Evolutionary conservation across 2,888 invertebrate genomes (phyloP), one percentile per base, ranked within the genome.

Genomic region (Cyclophora punctaria): DNA sequence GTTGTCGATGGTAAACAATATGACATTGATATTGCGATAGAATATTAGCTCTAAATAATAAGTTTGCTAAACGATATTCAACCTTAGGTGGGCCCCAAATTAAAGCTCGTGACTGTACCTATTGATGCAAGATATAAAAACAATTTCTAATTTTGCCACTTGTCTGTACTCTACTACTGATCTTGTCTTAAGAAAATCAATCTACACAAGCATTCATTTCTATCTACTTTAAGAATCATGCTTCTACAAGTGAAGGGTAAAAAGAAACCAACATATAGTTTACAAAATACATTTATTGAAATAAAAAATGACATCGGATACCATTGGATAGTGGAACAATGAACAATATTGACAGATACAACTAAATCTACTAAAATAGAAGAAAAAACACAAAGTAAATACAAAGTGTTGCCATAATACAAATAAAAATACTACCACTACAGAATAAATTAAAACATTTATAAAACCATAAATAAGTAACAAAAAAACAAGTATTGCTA

Each of bases 281-380:
- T 71, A 71, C 60, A 70, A 74, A 80, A 84, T 83, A 86, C 83
- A 80, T 87, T 88, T 88, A 88, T 87, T 88, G 87, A 87, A 88
- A 88, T 84, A 85, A 85, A 80, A 81, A 87, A 87, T 87, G 88
- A 88, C 88, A 86, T 83, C 51, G 80, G 83, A 79, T 69, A 63
- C 69, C 63, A 73, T 78, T 75, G 85, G 85, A 79, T 69, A 66
- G 64, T 79, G 80, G 83, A 80, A 49, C 48, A 64, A 85, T 80
- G 82, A 79, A 80, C 85, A 89, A 88, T 87, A 87, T 89, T 86
- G 86, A 88, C 85, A 87, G 88, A 73, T 58, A 76, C 71, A 76
- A 20, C 78, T 80, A 81, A 78, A 37, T 83, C 76, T 83, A 81
- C 73, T 71, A 75, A 76, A 75, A 74, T 68, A 75, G 72, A 68